Percentiles rank a stretch among this genome's conserved stretches.
phyloP scores from a whole-genome alignment of 1,140 invertebrate genomes.

The Dendrolimus punctatus region DNA sequence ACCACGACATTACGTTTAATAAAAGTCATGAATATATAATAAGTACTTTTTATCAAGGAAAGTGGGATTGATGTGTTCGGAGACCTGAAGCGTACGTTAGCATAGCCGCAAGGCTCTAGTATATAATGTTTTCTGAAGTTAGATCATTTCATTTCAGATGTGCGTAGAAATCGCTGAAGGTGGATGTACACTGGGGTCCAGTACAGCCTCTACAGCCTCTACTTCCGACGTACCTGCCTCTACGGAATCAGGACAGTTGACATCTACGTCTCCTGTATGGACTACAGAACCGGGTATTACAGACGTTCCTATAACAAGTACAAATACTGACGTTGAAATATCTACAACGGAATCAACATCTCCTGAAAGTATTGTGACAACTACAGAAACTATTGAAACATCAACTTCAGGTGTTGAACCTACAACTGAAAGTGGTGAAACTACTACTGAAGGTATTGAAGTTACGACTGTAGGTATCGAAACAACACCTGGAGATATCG shows the following conservation, averaged over 20 bases:
- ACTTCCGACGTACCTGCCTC: not conserved
- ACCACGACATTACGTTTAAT: too few species aligned
- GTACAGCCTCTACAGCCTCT: not conserved
- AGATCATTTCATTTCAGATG: conserved; percentile 6
- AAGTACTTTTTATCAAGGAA: too few species aligned
- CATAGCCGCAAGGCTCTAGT: too few species aligned
- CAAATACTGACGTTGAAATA: conserved; percentile 7
- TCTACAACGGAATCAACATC: conserved; percentile 2
- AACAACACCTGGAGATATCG: not conserved
- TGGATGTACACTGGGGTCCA: conserved; percentile 13
- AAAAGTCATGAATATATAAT: too few species aligned
- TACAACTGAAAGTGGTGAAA: not conserved
- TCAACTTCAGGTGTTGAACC: not conserved
- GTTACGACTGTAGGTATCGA: not conserved
- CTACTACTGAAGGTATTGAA: not conserved
- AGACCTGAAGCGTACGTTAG: too few species aligned
- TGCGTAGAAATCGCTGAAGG: conserved; percentile 16
- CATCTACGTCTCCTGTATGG: conserved; percentile 1
- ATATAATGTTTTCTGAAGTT: too few species aligned
- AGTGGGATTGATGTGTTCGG: too few species aligned
- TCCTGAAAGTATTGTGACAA: not conserved
- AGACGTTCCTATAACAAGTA: too few species aligned
- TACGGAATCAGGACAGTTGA: not conserved
- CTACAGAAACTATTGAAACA: not conserved
- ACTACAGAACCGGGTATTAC: conserved; percentile 9